Base-by-base conservation (phyloP, 2,113 vertebrate genomes). In the Morphnarchus princeps region DNA sequence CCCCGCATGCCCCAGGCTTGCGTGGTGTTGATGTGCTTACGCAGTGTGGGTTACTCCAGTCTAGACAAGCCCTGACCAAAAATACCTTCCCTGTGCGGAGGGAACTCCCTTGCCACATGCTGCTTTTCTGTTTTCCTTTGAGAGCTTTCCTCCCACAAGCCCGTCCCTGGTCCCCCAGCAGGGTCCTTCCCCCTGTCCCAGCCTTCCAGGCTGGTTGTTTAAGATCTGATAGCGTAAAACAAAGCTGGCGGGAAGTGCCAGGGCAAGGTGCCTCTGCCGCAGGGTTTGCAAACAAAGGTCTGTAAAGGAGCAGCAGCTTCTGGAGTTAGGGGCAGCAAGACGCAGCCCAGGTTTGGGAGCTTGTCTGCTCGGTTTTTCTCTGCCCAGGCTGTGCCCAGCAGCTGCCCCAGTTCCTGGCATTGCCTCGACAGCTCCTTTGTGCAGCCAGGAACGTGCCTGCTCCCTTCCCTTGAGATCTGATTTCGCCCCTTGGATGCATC, bases 11-110 rank as follows among this genome's bases (percentile, higher is more conserved):
- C 66, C 66, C 3, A 7, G 38, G 36, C 49, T 45, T 3, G 54
- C 10, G 0, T 3, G 54, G 54, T 74, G 76, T 32, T 3, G 4
- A 29, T 69, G 84, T 67, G 61, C 82, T 87, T 57, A 32, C 13
- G 5, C 82, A 32, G 78, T 9, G 66, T 52, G 82, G 45, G 81
- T 85, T 85, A 16, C 90, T 96, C 92, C 93, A 88, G 93, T 82
- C 88, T 94, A 85, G 90, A 83, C 96, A 96, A 97, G 96, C 78
- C 95, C 88, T 85, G 93, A 76, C 86, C 73, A 82, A 89, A 91
- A 93, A 50, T 43, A 67, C 86, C 87, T 89, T 90, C 71, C 73
- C 90, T 31, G 38, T 29, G 66, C 3, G 2, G 31, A 79, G 81
- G 84, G 61, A 94, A 85, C 89, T 96, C 87, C 91, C 93, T 94